A percentile compares a stretch with the other conserved stretches of the same genome.
Conservation (phyloP, 64 coral and sea anemone species). For the Astreopora myriophthalma region DNA sequence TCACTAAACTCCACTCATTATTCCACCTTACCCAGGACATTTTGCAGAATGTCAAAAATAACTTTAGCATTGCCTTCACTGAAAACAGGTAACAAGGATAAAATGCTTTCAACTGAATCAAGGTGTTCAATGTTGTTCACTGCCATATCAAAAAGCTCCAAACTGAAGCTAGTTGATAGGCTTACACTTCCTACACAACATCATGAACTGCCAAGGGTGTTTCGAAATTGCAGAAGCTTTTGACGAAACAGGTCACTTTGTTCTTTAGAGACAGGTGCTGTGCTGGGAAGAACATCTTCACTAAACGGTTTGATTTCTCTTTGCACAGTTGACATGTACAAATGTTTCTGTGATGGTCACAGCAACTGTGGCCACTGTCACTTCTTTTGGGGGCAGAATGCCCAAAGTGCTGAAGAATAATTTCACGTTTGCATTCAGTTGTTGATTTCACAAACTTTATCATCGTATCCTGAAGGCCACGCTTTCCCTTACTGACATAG, state of each 20-base stretch:
- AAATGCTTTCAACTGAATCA: conserved; percentile 31
- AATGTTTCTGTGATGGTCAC: conserved; percentile 46
- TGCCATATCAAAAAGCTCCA: conserved; percentile 31
- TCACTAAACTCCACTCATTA: not conserved
- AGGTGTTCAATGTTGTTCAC: conserved; percentile 31
- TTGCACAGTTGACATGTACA: conserved; percentile 61
- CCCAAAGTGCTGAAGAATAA: conserved; percentile 69
- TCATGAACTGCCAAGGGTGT: not conserved
- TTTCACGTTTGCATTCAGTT: conserved; percentile 46
- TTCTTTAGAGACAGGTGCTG: not conserved
- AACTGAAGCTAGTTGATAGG: conserved; percentile 59
- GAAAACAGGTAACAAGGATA: conserved; percentile 56
- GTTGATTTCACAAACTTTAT: conserved; percentile 17
- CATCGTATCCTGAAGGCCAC: conserved; percentile 47
- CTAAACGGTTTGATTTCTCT: not conserved
- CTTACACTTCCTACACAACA: conserved; percentile 47
- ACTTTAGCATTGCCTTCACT: conserved; percentile 45
- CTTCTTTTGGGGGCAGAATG: conserved; percentile 1
- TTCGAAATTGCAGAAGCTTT: not conserved
- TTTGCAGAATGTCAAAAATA: conserved; percentile 49
- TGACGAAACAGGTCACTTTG: not conserved
- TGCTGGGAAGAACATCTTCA: not conserved
- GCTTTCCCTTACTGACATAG: conserved; percentile 49
- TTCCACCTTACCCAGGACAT: not conserved
- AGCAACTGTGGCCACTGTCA: conserved; percentile 47